Evolutionary conservation across 2,113 vertebrate species (phyloP).

Genomic region (Phoenicopterus ruber): DNA sequence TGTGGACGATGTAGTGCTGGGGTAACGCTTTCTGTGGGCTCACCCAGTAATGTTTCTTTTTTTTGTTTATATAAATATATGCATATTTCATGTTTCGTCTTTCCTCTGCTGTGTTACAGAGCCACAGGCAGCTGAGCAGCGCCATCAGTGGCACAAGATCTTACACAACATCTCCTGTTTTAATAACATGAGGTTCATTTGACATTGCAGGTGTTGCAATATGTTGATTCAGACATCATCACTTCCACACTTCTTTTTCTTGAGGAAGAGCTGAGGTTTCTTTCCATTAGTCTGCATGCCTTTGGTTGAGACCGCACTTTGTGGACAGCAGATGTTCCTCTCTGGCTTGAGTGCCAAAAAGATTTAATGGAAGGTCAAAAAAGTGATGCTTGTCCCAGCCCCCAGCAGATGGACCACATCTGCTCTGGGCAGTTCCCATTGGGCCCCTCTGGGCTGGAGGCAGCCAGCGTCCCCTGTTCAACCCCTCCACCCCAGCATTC

Average conservation of each 20-base stretch:
- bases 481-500: neutral
- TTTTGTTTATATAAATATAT: neutral
- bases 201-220: neutral
- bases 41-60: neutral
- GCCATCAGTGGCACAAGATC: neutral
- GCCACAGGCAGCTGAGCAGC: neutral
- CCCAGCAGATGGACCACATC: neutral
- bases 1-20: rapidly evolving
- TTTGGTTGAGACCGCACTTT: neutral
- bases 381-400: neutral
- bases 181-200: neutral
- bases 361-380: neutral
- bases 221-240: neutral
- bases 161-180: neutral
- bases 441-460: neutral
- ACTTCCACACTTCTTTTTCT: neutral
- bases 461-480: neutral
- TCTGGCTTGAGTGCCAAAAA: neutral
- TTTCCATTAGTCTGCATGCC: neutral
- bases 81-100: neutral
- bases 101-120: neutral
- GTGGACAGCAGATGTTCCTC: neutral
- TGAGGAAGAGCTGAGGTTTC: neutral
- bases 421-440: neutral
- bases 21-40: neutral